Percentiles rank a stretch among this genome's conserved stretches.
phyloP scores from a whole-genome alignment of 2,113 vertebrate species.

The Nematolebias whitei region DNA sequence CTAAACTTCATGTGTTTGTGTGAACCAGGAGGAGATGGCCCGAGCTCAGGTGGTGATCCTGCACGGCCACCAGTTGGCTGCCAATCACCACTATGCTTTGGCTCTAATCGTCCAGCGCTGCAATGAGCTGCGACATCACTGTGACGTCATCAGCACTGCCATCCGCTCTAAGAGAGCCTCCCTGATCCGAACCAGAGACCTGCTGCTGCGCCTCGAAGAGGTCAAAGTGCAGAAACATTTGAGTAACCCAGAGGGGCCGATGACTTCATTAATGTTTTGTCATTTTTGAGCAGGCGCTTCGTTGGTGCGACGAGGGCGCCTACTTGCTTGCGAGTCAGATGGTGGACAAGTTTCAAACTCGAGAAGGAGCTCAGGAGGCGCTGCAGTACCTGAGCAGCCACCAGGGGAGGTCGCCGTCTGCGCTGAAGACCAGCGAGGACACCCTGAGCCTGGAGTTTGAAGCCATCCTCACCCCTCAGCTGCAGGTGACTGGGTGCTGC shows the following conservation, averaged over 20 bases:
- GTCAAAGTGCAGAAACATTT: conserved; percentile 60
- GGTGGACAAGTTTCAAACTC: conserved; percentile 90
- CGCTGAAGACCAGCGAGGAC: conserved; percentile 81
- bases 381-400: conserved; percentile 87
- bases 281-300: conserved; percentile 79
- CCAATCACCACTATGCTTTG: conserved; percentile 93
- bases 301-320: conserved; percentile 92
- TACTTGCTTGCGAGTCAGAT: conserved; percentile 93
- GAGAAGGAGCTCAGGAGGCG: conserved; percentile 89
- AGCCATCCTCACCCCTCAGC: conserved; percentile 84
- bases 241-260: not conserved
- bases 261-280: not conserved
- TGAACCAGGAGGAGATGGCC: conserved; percentile 85
- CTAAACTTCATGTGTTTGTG: not conserved
- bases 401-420: conserved; percentile 83
- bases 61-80: conserved; percentile 91
- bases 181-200: conserved; percentile 83
- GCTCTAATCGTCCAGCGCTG: conserved; percentile 94
- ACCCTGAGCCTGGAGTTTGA: conserved; percentile 86
- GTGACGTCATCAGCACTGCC: conserved; percentile 84
- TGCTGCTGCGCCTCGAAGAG: conserved; percentile 88
- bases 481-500: conserved; percentile 81
- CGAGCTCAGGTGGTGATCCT: conserved; percentile 88
- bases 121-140: conserved; percentile 90
- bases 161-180: conserved; percentile 81